These are phyloP conservation scores for Microctonus brassicae DNA, from an alignment of 2,888 invertebrate species.

Conservation along the genomic window DNA sequence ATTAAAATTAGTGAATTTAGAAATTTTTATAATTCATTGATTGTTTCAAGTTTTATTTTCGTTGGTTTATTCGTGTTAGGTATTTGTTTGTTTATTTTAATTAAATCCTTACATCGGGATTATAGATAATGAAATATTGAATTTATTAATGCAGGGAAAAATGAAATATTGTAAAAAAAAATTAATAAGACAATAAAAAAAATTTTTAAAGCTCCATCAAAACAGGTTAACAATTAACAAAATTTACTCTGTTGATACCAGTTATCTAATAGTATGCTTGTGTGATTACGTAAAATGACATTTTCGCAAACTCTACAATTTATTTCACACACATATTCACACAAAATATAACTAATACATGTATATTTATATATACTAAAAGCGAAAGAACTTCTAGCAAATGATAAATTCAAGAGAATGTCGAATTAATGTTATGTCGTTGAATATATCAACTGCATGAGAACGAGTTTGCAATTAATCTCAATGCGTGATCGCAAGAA, in stretches of 20 bases:
- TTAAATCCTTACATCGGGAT: constrained; percentile 1
- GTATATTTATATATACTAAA: constrained; percentile 8
- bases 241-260: constrained; percentile 55
- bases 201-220: constrained; percentile 46
- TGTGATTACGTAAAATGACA: constrained; percentile 60
- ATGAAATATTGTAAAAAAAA: not conserved
- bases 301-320: constrained; percentile 52
- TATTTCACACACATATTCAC: not conserved
- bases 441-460: constrained; percentile 2
- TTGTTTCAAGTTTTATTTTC: not conserved
- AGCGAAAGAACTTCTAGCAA: not conserved
- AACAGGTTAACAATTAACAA: constrained; percentile 43
- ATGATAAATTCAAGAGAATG: constrained; percentile 3
- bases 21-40: not conserved
- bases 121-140: not conserved
- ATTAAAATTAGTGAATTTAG: not conserved
- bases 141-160: not conserved
- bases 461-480: constrained; percentile 30
- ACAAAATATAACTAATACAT: not conserved
- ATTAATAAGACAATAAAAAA: not conserved
- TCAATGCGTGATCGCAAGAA: not conserved
- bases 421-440: constrained; percentile 29
- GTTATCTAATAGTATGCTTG: constrained; percentile 53
- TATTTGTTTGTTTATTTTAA: too few relatives aligned
- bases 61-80: not conserved